These are phyloP conservation scores for Ectemnius continuus DNA, from an alignment of 2,888 invertebrate genomes.

Conservation along the genomic window DNA sequence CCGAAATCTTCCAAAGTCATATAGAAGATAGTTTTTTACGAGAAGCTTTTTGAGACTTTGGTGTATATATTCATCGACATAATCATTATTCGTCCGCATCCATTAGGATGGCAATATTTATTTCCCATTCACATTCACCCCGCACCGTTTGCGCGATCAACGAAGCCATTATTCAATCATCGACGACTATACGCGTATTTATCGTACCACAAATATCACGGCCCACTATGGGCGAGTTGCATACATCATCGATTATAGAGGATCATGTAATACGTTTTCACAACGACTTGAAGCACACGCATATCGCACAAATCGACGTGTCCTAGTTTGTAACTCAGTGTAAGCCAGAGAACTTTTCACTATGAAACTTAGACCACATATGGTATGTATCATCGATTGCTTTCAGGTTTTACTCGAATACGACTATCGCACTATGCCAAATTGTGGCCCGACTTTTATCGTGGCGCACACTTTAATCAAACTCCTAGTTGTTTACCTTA, in stretches of 20 bases:
- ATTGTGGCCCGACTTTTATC: constrained; percentile 22
- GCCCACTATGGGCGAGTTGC: constrained; percentile 15
- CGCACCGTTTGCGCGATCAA: constrained; percentile 51
- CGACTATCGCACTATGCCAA: not conserved
- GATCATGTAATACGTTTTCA: constrained; percentile 23
- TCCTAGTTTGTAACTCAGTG: constrained; percentile 20
- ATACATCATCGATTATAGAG: constrained; percentile 23
- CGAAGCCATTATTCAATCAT: constrained; percentile 44
- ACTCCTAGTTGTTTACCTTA: constrained; percentile 35
- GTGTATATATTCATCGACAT: constrained; percentile 54
- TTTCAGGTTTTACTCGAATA: constrained; percentile 19
- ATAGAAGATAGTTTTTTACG: constrained; percentile 61
- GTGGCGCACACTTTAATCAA: constrained; percentile 12
- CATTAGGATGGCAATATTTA: constrained; percentile 47
- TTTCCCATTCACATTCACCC: constrained; percentile 43
- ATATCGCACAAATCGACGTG: constrained; percentile 50
- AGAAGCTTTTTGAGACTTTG: constrained; percentile 59
- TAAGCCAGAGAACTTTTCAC: constrained; percentile 5
- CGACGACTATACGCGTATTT: constrained; percentile 31
- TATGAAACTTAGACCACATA: constrained; percentile 6
- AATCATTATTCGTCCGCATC: constrained; percentile 8
- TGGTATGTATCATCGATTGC: constrained; percentile 13
- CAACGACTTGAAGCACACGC: constrained; percentile 33
- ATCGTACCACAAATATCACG: constrained; percentile 43
- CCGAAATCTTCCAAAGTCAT: constrained; percentile 54